Conservation (phyloP, 2,888 invertebrate species). For the Panzeria rudis region DNA sequence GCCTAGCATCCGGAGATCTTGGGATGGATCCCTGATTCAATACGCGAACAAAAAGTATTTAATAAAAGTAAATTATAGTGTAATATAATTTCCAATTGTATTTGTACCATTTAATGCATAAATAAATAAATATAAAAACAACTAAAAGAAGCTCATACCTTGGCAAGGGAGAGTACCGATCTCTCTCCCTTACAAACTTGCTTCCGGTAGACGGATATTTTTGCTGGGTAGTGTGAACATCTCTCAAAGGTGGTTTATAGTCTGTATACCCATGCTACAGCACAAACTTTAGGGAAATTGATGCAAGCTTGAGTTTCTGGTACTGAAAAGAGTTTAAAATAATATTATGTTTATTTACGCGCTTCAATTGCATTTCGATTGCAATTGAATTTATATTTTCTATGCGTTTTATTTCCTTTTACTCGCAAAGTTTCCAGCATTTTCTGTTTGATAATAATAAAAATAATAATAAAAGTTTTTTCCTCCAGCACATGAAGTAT, state of each 20-base stretch:
- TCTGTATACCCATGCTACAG: background rate
- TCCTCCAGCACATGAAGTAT: slow-evolving; percentile 9
- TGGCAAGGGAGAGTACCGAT: no score
- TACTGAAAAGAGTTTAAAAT: slow-evolving; percentile 46
- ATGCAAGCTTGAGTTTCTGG: background rate
- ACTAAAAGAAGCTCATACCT: no score
- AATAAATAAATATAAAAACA: no score
- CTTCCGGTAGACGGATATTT: no score
- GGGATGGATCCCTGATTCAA: no score
- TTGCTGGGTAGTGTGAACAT: background rate
- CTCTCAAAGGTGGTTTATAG: background rate
- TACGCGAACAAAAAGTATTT: no score
- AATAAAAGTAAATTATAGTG: no score
- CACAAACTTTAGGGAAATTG: background rate
- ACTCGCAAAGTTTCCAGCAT: background rate
- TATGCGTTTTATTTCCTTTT: slow-evolving; percentile 36
- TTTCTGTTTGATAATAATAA: background rate
- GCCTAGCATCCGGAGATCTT: no score
- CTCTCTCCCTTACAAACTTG: no score
- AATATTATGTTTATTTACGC: slow-evolving; percentile 63
- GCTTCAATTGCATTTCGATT: slow-evolving; percentile 65
- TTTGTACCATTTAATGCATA: no score
- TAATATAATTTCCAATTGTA: no score
- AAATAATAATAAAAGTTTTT: background rate
- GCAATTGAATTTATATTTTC: slow-evolving; percentile 57